Base-by-base conservation (phyloP, 2,888 invertebrate species). In the Netelia inedita region DNA sequence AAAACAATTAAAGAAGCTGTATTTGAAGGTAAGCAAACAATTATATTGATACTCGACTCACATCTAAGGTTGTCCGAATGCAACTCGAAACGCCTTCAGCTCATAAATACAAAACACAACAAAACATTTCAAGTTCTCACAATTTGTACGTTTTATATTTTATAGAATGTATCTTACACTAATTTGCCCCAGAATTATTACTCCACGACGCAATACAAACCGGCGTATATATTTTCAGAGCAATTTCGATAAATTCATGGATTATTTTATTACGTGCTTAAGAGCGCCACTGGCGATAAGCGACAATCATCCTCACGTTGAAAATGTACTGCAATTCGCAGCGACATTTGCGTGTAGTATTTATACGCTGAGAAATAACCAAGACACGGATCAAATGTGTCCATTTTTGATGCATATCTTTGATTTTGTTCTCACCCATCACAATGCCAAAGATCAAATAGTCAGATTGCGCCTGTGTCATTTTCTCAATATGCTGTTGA, bases 381-480 rank as follows among this genome's bases (percentile, higher is more conserved):
- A 95, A 28, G 94, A 94, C 21, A 91, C 91, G 1, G 94, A 94
- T 23, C 91, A 94, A 1, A 92, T 94, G 82, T 93, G 93, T 88
- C 94, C 94, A 14, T 95, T 97, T 88, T 90, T 96, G 14, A 91
- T 94, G 85, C 95, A 95, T 76, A 94, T 96, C 50, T 95, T 96
- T 91, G 94, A 95, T 46, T 96, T 96, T 87, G 94, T 96, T 71
- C 94, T 96, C 89, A 93, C 95, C 87, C 88, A 92, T 85, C 94
- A 95, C 91, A 94, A 93, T 46, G 95, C 95, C 14, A 94, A 94
- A 23, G 94, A 94, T 43, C 55, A 94, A 92, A 87, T 94, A 28
- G 94, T 97, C 19, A 95, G 98, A 35, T 97, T 96, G 93, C 95
- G 97, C 66, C 95, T 97, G 0, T 98, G 98, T 91, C 96, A 97